Conservation (phyloP, 2,888 invertebrate genomes). For the Cyrtodaria siliqua region DNA sequence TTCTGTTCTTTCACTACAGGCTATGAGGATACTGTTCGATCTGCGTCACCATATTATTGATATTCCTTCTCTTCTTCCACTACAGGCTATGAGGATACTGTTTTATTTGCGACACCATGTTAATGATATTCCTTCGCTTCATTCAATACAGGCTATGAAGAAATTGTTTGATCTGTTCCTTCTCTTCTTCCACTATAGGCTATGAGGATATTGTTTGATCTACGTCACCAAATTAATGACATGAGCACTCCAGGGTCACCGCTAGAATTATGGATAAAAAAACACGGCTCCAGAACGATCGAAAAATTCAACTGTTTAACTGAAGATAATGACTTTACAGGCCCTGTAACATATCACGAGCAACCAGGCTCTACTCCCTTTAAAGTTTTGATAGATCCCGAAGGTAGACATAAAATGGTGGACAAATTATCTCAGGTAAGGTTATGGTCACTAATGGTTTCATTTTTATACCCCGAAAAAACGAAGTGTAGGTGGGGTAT, state of each 20-base stretch:
- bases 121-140: too few relatives aligned
- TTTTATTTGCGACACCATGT: too few relatives aligned
- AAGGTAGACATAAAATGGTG: slow-evolving; percentile 94
- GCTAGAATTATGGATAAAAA: slow-evolving; percentile 95
- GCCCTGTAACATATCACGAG: slow-evolving; percentile 94
- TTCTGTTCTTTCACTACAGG: too few relatives aligned
- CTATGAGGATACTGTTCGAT: too few relatives aligned
- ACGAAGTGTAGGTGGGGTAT: too few relatives aligned
- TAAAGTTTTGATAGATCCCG: slow-evolving; percentile 99
- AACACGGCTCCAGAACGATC: slow-evolving; percentile 93
- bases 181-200: slow-evolving; percentile 34
- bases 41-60: too few relatives aligned
- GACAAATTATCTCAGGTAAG: slow-evolving; percentile 97
- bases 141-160: too few relatives aligned
- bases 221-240: slow-evolving; percentile 91
- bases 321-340: slow-evolving; percentile 86
- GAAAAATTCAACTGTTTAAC: slow-evolving; percentile 91
- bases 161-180: too few relatives aligned
- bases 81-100: too few relatives aligned
- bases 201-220: too few relatives aligned
- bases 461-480: neutral
- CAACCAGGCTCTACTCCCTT: too few relatives aligned
- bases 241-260: slow-evolving; percentile 89
- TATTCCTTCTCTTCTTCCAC: too few relatives aligned
- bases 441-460: neutral